These are phyloP conservation scores for Bothrops jararaca DNA, from an alignment of 2,113 vertebrate genomes.

Conservation along the genomic window DNA sequence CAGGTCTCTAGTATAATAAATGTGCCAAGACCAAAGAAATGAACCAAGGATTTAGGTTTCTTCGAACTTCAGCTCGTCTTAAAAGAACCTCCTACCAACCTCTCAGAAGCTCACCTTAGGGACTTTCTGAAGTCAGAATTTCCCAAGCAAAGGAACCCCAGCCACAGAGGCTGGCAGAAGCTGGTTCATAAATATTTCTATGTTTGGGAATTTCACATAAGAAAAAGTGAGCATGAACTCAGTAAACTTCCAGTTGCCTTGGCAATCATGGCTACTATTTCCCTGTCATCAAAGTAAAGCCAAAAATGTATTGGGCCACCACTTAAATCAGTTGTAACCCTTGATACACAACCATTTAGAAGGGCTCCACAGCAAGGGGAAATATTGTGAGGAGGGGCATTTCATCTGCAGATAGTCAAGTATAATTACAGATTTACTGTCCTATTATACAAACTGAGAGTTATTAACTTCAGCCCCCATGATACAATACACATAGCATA, in stretches of 20 bases:
- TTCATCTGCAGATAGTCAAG: not conserved
- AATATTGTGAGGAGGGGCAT: not conserved
- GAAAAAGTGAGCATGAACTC: not conserved
- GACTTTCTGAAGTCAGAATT: not conserved
- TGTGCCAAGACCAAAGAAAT: not conserved
- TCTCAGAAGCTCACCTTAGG: not conserved
- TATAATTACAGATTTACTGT: accelerated
- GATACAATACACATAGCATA: not conserved
- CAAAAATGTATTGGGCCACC: not conserved
- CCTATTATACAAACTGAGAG: not conserved
- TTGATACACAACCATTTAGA: not conserved
- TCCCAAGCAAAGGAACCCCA: not conserved
- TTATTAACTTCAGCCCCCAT: not conserved
- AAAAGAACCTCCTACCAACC: not conserved
- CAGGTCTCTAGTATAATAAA: not conserved
- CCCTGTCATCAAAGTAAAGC: not conserved
- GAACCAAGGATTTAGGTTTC: not conserved
- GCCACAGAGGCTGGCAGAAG: not conserved
- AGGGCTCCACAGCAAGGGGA: not conserved
- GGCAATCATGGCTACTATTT: not conserved
- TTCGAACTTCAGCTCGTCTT: not conserved
- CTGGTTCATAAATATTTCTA: not conserved
- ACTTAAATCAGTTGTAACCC: not conserved
- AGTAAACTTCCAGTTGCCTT: not conserved
- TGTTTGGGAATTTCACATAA: not conserved